Base-by-base conservation (phyloP, 1,140 invertebrate species). In the Drosophila burlai region DNA sequence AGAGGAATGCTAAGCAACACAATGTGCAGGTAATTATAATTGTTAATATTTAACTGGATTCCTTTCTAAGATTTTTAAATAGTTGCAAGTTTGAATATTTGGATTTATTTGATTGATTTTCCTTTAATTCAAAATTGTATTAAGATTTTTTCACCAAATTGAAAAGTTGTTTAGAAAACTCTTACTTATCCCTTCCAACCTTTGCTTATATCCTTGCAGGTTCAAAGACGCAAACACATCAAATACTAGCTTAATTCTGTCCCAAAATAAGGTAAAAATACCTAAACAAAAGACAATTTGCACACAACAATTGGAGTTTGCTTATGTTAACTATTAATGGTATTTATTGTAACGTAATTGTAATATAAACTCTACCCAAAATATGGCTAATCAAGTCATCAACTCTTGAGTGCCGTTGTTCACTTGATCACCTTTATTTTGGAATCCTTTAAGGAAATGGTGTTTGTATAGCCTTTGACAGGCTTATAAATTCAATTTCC, bases 211-310 rank as follows among this genome's bases (percentile, higher is more conserved):
- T 60, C 42, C 13, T 89, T 90, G 21, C 81, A 90, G 85, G 81
- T 90, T 89, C 82, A 90, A 90, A 90, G 75, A 80, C 82, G 76
- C 79, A 90, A 91, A 91, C 85, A 90, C 85, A 90, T 90, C 86
- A 90, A 90, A 90, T 85, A 90, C 62, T 90, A 90, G 85, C 76
- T 65, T 85, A 90, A 90, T 90, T 85, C 60, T 83, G 69, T 38
- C 73, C 60, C 80, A 52, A 42, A 65, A 43, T 75, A 62, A 52
- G 81, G 77, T 80, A 72, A 16, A 31, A 45, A 26, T 13, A 61
- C 77, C 81, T 54, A 57, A 31, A 65, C 24, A 58, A 38, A 52
- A 67, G 47, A 68, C 42, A 42, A 58, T 15, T 40, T 42, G 49
- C 26, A 60, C 47, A 64, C 63, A 79, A 67, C 40, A 59, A 66